A percentile compares a stretch with the other conserved stretches of the same genome.
These are phyloP conservation scores for Deilephila elpenor DNA, from an alignment of 2,888 invertebrate species.

Conservation along the genomic window DNA sequence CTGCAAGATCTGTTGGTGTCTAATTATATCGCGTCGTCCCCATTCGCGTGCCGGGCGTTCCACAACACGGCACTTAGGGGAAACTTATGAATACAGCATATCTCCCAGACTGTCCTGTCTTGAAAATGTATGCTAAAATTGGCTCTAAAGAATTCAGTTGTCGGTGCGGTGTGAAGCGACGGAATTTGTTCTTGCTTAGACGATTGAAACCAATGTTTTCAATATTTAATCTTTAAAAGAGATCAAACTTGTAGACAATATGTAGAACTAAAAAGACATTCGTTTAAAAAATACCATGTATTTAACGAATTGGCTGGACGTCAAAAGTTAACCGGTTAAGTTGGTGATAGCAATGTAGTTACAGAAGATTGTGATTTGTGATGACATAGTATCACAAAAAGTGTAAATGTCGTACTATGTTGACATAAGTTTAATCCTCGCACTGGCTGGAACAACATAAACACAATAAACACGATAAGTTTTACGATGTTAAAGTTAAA, in stretches of 20 bases:
- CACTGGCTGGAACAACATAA: too few relatives aligned
- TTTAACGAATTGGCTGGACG: too few relatives aligned
- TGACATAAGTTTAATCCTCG: too few relatives aligned
- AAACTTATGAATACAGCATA: slow-evolving; percentile 28
- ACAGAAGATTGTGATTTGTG: too few relatives aligned
- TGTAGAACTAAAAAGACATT: too few relatives aligned
- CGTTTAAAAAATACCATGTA: too few relatives aligned
- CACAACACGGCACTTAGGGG: slow-evolving; percentile 35
- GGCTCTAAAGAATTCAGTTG: slow-evolving; percentile 3
- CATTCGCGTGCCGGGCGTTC: slow-evolving; percentile 70
- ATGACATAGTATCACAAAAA: too few relatives aligned
- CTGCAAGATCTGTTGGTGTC: slow-evolving; percentile 62
- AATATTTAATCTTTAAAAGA: not conserved
- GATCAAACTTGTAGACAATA: not conserved
- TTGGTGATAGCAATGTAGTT: too few relatives aligned
- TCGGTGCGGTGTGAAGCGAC: not conserved
- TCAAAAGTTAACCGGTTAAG: too few relatives aligned
- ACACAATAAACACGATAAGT: not conserved
- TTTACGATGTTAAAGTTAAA: not conserved
- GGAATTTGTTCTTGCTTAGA: not conserved
- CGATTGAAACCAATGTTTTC: not conserved
- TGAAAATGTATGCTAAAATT: slow-evolving; percentile 12
- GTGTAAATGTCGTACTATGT: too few relatives aligned
- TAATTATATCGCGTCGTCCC: slow-evolving; percentile 70
- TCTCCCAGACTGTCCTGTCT: slow-evolving; percentile 9